Base-by-base conservation (phyloP, 2,113 vertebrate species). In the Candoia aspera region DNA sequence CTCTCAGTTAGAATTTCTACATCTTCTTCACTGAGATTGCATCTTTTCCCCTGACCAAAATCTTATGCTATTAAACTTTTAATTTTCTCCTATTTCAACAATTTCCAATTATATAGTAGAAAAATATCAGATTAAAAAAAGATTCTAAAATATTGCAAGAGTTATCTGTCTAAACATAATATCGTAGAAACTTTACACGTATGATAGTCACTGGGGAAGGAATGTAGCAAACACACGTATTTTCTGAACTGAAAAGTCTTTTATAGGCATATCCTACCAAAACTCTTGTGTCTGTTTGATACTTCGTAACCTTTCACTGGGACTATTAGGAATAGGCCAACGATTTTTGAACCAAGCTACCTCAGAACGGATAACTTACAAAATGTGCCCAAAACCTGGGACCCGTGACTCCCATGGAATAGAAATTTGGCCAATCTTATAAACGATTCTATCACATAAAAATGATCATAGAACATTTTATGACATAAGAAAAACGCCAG, bases 161-260 rank as follows among this genome's bases (percentile, higher is more conserved):
- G 90, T 90, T 95, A 15, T 0, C 26, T 87, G 88, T 90, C 90
- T 89, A 90, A 96, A 89, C 0, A 21, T 79, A 91, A 95, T 0
- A 21, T 79, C 90, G 94, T 1, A 26, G 94, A 94, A 95, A 96
- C 4, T 0, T 79, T 93, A 97, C 89, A 97, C 91, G 94, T 11
- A 0, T 0, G 54, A 84, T 8, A 89, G 94, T 17, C 90, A 86
- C 0, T 0, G 68, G 68, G 87, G 29, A 0, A 6, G 68, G 91
- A 90, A 90, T 37, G 11, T 59, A 83, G 92, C 92, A 95, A 95
- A 95, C 94, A 94, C 94, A 95, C 26, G 92, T 95, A 96, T 95
- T 93, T 92, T n/a, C n/a, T 5, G 62, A 96, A 58, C 90, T 90
- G 95, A 96, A 94, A 95, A 93, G 29, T 91, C 60, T 89, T 94